Evolutionary conservation across 2,113 vertebrate species (phyloP).

Genomic region (Pituophis catenifer): DNA sequence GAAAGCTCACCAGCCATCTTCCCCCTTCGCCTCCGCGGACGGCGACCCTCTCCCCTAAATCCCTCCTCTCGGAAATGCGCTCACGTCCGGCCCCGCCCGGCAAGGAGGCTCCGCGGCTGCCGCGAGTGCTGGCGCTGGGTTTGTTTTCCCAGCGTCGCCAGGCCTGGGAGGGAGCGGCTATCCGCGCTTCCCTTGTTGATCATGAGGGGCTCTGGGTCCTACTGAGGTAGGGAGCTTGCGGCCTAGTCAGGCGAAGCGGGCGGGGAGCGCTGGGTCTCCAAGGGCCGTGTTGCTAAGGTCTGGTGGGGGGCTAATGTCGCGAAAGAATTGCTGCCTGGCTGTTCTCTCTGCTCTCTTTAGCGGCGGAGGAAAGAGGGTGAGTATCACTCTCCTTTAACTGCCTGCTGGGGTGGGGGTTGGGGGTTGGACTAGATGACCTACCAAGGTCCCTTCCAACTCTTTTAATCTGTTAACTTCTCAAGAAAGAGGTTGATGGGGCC

Average conservation of each 20-base stretch:
- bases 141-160: neutral
- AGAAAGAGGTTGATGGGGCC: neutral
- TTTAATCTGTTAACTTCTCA: neutral
- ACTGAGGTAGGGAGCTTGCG: neutral
- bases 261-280: neutral
- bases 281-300: neutral
- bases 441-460: too few species aligned
- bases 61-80: constrained; percentile 46
- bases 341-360: neutral
- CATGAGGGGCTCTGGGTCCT: neutral
- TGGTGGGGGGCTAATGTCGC: neutral
- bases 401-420: too few species aligned
- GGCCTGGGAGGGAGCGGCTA: rapidly evolving
- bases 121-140: neutral
- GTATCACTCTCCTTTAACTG: neutral
- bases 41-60: neutral
- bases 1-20: neutral
- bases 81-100: constrained; percentile 59
- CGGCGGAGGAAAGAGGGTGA: neutral
- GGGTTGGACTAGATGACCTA: too few species aligned
- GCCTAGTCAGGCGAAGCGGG: neutral
- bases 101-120: neutral
- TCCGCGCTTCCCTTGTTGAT: neutral
- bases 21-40: neutral
- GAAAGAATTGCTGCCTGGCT: neutral